These are phyloP conservation scores for Narcine bancroftii DNA, from an alignment of 2,113 vertebrate genomes.

Conservation along the genomic window DNA sequence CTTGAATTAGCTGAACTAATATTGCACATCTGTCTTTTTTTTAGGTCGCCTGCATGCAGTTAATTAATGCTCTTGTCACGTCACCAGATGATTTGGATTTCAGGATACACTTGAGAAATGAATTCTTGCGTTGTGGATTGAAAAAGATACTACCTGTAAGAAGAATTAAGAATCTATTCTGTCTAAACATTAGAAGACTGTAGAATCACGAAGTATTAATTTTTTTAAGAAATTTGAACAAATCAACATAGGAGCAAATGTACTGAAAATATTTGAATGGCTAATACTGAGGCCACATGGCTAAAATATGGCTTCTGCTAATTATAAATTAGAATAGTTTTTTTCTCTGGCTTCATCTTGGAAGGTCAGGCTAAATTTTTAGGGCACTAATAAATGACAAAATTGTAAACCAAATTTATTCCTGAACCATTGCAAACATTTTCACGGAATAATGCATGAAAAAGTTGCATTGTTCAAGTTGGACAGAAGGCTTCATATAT, in stretches of 20 bases:
- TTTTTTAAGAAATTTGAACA: neutral
- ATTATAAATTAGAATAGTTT: neutral
- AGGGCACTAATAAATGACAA: neutral
- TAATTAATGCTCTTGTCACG: conserved; percentile 94
- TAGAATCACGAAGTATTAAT: neutral
- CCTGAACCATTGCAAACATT: neutral
- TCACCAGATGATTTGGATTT: conserved; percentile 94
- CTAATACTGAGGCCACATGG: neutral
- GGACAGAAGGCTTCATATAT: neutral
- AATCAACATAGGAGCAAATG: neutral
- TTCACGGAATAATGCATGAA: neutral
- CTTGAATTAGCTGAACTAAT: neutral
- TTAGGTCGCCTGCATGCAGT: conserved; percentile 93
- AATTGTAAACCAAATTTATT: neutral
- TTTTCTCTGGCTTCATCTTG: neutral
- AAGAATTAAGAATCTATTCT: conserved; percentile 40
- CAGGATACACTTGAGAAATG: conserved; percentile 95
- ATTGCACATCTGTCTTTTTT: conserved; percentile 38
- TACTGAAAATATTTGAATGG: neutral
- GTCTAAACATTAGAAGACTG: neutral
- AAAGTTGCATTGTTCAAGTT: neutral
- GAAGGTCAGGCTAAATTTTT: neutral
- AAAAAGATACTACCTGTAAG: conserved; percentile 88
- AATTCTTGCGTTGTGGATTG: conserved; percentile 87
- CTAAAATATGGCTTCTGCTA: neutral